Evolutionary conservation across 2,888 invertebrate genomes (phyloP).

Genomic region (Meiosimyza decipiens): DNA sequence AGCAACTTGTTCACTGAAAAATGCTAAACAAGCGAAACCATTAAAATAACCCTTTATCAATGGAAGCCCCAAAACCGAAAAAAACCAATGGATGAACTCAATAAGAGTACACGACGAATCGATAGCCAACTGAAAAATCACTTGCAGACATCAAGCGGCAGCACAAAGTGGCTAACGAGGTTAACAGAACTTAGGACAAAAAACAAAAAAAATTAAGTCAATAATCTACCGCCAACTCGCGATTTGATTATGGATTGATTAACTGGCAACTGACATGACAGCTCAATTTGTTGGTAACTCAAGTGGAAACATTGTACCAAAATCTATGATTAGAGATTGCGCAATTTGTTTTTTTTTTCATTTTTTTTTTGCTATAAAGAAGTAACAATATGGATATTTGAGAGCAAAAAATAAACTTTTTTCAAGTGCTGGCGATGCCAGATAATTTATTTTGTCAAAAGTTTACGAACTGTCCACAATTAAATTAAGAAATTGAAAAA

Average conservation of each 20-base stretch:
- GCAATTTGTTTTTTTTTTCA: slow-evolving; percentile 39
- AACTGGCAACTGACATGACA: slow-evolving; percentile 65
- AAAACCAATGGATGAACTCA: slow-evolving; percentile 4
- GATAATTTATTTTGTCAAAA: too few relatives aligned
- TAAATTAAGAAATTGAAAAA: too few relatives aligned
- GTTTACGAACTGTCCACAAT: too few relatives aligned
- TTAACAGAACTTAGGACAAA: slow-evolving; percentile 24
- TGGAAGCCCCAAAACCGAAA: not conserved
- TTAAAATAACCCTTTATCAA: slow-evolving; percentile 17
- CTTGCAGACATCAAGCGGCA: slow-evolving; percentile 52
- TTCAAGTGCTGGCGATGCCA: too few relatives aligned
- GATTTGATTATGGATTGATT: slow-evolving; percentile 59
- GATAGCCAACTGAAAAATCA: slow-evolving; percentile 47
- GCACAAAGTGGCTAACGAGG: slow-evolving; percentile 43
- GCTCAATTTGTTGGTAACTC: slow-evolving; percentile 57
- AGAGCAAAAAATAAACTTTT: not conserved
- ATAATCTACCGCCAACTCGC: slow-evolving; percentile 35
- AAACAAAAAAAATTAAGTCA: slow-evolving; percentile 25
- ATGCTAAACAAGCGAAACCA: slow-evolving; percentile 2
- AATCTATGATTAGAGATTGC: slow-evolving; percentile 56
- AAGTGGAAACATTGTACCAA: slow-evolving; percentile 39
- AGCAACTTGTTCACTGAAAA: slow-evolving; percentile 34
- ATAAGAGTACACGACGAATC: slow-evolving; percentile 1
- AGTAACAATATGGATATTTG: not conserved
- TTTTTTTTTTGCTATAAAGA: not conserved